These are phyloP conservation scores for Orientallactaga bullata DNA, from an alignment of 2,113 vertebrate species.

Conservation along the genomic window DNA sequence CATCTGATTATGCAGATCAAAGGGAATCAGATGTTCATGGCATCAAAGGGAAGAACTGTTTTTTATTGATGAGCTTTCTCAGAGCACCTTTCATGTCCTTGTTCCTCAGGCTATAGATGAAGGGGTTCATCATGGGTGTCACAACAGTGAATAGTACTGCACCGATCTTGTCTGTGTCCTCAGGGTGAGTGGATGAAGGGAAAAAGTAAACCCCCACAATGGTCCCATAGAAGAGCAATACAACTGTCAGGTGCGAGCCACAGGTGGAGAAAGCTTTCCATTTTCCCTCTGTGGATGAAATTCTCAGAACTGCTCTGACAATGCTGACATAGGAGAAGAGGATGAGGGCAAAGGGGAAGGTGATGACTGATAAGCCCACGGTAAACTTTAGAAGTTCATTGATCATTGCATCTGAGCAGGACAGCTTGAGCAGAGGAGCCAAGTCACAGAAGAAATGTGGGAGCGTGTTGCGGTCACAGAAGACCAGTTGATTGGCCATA, in stretches of 20 bases:
- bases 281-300: slow-evolving; percentile 57
- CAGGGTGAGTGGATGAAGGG: slow-evolving; percentile 53
- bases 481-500: slow-evolving; percentile 22
- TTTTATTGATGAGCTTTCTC: slow-evolving; percentile 43
- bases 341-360: slow-evolving; percentile 68
- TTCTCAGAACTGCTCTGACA: slow-evolving; percentile 56
- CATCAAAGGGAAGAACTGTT: neutral
- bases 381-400: slow-evolving; percentile 59
- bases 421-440: slow-evolving; percentile 57
- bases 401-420: slow-evolving; percentile 64
- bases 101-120: slow-evolving; percentile 79
- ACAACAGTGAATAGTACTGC: slow-evolving; percentile 74
- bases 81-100: slow-evolving; percentile 74
- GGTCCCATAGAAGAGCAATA: slow-evolving; percentile 76
- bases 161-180: slow-evolving; percentile 66
- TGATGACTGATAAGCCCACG: slow-evolving; percentile 44
- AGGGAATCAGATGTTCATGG: neutral
- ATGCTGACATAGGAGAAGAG: slow-evolving; percentile 75
- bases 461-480: slow-evolving; percentile 62
- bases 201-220: slow-evolving; percentile 63
- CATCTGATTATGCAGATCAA: neutral
- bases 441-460: slow-evolving; percentile 79
- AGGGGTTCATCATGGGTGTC: slow-evolving; percentile 76
- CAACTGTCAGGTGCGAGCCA: slow-evolving; percentile 72
- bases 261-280: slow-evolving; percentile 79